Conservation (phyloP, 2,797 vertebrate genomes). For the Melanotaenia maccullochi region DNA sequence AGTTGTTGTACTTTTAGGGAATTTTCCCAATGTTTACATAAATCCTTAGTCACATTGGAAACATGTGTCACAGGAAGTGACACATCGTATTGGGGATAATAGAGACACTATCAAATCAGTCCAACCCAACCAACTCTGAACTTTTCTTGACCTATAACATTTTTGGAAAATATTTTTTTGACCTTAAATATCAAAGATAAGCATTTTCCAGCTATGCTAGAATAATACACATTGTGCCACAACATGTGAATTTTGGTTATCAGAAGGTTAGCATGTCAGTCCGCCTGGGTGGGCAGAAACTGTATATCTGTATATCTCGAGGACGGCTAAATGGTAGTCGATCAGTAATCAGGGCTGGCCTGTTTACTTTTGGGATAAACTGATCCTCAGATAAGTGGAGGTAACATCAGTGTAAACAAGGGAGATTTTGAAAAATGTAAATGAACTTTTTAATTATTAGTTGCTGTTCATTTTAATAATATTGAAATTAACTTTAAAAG, state of each 20-base stretch:
- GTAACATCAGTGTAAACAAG: background rate
- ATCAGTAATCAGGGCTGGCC: background rate
- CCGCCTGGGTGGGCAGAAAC: slow-evolving; percentile 17
- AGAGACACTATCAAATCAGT: slow-evolving; percentile 19
- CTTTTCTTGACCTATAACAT: slow-evolving; percentile 17
- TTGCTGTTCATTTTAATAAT: too few species aligned
- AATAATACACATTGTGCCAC: background rate
- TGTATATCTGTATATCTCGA: slow-evolving; percentile 9
- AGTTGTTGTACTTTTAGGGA: slow-evolving; percentile 1
- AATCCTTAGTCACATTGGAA: slow-evolving; percentile 36
- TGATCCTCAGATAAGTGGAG: background rate
- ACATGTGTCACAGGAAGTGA: slow-evolving; percentile 50
- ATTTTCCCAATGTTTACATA: slow-evolving; percentile 4
- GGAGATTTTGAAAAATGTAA: too few species aligned
- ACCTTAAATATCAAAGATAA: background rate
- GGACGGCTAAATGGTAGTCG: slow-evolving; percentile 1
- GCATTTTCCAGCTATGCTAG: background rate
- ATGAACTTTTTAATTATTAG: too few species aligned
- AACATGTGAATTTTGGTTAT: background rate
- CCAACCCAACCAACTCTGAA: slow-evolving; percentile 21
- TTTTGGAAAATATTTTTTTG: background rate
- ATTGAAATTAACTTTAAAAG: too few species aligned
- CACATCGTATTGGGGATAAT: slow-evolving; percentile 22
- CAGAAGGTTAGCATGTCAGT: slow-evolving; percentile 3
- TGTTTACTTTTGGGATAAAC: background rate